Base-by-base conservation (phyloP, 64 coral and sea anemone genomes). In the Orbicella faveolata region DNA sequence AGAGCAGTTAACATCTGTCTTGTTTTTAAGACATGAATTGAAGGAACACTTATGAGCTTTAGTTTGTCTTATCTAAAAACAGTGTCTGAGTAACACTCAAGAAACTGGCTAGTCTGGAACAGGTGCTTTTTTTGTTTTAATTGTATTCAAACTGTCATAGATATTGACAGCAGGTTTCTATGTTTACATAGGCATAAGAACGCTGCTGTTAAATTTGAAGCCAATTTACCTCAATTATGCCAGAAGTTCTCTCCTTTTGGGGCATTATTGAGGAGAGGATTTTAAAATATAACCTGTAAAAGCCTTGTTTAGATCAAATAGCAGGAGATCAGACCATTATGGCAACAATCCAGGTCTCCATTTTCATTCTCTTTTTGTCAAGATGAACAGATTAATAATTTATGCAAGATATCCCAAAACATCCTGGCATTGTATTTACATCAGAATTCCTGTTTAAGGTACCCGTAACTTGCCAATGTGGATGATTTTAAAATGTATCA, bases 381-480 rank as follows among this genome's bases (percentile, higher is more conserved):
- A 21, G 18, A 23, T 85, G 82, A 85, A 66, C 12, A 54, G 11
- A 23, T 85, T 16, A 73, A 85, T 85, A 85, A 85, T 85, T 72
- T 36, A 81, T 81, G 55, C 30, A 63, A 19, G 59, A 73, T 35
- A 70, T 72, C 20, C n/a, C 33, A 63, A 63, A 63, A 20, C 79
- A 63, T 63, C 57, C 34, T 81, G 54, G 54, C 52, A 30, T 63
- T 81, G 16, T 81, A 5, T 36, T 81, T 63, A 59, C 57, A 12
- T 34, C 30, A 61, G n/a, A 35, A 63, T 63, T 78, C 36, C 54
- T 63, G 12, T 81, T 81, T 63, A 30, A 54, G 77, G 19, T 16
- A 79, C 20, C 7, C 26, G 52, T 59, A 59, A 59, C 55, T 59
- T 59, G 55, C 55, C 55, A 70, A 1, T 11, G 67, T 26, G 10